A percentile compares a stretch with the other conserved stretches of the same genome.
Conservation (phyloP, 2,888 invertebrate species). For the Lochmaea crataegi region DNA sequence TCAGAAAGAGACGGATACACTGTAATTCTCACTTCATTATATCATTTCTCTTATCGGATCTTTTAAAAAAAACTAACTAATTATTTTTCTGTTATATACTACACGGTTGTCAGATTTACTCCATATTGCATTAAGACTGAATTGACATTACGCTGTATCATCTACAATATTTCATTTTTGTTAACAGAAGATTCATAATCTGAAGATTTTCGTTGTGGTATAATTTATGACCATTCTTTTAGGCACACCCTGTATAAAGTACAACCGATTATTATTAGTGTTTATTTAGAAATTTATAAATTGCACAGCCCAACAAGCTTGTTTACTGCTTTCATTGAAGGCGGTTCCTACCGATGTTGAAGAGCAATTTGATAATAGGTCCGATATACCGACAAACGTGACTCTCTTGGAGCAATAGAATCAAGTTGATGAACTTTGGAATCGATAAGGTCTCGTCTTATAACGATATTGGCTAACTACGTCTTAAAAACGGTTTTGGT, state of each 20-base stretch:
- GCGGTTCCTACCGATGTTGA: neutral
- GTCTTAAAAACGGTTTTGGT: neutral
- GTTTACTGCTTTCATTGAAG: neutral
- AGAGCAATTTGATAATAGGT: neutral
- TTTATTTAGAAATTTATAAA: neutral
- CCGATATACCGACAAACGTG: neutral
- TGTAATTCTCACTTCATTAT: slow-evolving; percentile 30
- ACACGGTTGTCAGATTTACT: neutral
- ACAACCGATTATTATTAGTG: too few relatives aligned
- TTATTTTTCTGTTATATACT: slow-evolving; percentile 3
- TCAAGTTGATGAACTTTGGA: neutral
- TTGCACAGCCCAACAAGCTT: too few relatives aligned
- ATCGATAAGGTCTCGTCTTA: neutral
- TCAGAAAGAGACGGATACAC: slow-evolving; percentile 4
- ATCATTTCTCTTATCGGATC: slow-evolving; percentile 24
- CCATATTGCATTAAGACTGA: neutral
- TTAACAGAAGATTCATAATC: too few relatives aligned
- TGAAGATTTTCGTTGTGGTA: too few relatives aligned
- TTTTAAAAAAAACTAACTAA: slow-evolving; percentile 2
- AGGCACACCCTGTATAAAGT: too few relatives aligned
- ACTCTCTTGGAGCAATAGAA: neutral
- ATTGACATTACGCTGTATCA: neutral
- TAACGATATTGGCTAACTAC: neutral
- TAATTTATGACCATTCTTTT: too few relatives aligned
- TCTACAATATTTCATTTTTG: neutral